phyloP scores from a whole-genome alignment of 1,140 invertebrate genomes.

The Solen grandis region DNA sequence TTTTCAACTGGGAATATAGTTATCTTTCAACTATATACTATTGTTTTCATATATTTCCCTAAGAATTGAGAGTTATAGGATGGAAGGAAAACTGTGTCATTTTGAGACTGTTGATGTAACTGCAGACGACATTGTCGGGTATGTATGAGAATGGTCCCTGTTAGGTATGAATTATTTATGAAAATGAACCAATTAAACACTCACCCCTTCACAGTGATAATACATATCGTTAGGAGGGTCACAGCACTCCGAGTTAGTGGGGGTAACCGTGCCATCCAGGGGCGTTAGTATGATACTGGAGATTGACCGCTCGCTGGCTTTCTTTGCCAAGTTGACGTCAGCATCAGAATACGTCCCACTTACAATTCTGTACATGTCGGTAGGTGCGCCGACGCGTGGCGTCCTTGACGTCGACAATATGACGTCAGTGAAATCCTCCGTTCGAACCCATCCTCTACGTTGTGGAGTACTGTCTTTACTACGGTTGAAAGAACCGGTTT shows the following conservation, averaged over 20 bases:
- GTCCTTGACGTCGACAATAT: slow-evolving; percentile 58
- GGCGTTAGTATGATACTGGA: slow-evolving; percentile 73
- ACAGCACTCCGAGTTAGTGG: slow-evolving; percentile 70
- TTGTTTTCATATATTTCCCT: too few species aligned
- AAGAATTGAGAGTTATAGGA: too few species aligned
- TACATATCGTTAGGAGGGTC: slow-evolving; percentile 62
- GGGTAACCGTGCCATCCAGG: slow-evolving; percentile 58
- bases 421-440: slow-evolving; percentile 58
- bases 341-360: slow-evolving; percentile 61
- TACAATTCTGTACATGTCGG: slow-evolving; percentile 69
- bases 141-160: too few species aligned
- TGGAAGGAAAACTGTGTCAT: too few species aligned
- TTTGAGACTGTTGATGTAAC: too few species aligned
- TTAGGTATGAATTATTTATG: too few species aligned
- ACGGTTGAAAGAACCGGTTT: slow-evolving; percentile 56
- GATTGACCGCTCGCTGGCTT: slow-evolving; percentile 73
- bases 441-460: slow-evolving; percentile 57
- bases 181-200: too few species aligned
- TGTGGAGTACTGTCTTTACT: slow-evolving; percentile 26
- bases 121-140: too few species aligned
- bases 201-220: slow-evolving; percentile 69
- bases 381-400: slow-evolving; percentile 40
- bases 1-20: too few species aligned
- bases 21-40: too few species aligned
- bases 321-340: slow-evolving; percentile 69